Evolutionary conservation across 2,888 invertebrate species (phyloP), one percentile per base, ranked within the genome.

Genomic region (Oconnorella tubifera): DNA sequence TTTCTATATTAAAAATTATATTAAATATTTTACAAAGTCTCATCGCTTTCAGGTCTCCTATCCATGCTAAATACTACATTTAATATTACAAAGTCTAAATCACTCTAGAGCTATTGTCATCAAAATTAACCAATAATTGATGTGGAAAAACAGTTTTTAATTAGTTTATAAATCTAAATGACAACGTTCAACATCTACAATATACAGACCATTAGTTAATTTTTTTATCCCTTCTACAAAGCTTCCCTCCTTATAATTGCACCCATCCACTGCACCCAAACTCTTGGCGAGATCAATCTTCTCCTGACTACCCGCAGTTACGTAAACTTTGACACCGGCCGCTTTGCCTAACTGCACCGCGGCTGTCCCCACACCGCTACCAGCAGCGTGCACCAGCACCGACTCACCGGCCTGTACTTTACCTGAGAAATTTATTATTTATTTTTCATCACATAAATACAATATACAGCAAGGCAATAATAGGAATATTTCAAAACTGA

Each of bases 291-390:
- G 72, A 23, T 76, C 69, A 14, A 80, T 71, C 68, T 83, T 83
- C 23, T 72, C 71, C 27, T 74, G 70, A 6, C 77, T 73, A 2
- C 83, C 83, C 28, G 80, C 82, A 23, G 82, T 83, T 2, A 78
- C 76, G 53, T 77, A 71, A 1, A 78, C 71, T 2, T 62, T 72
- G 55, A 76, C 78, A 2, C 75, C 75, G 23, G 75, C 77, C 33
- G 76, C 68, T 27, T 69, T 57, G n/a, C 71, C 74, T 40, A 83
- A 71, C 73, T 83, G 82, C 31, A 78, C 72, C 19, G 81, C 81
- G 19, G 83, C 82, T 6, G 81, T 80, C 6, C 82, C 83, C 25
- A 83, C 82, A 2, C 83, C 83, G 72, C 82, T 82, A 2, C 76
- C 81, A 2, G 80, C 82, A 32, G 80, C 82, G 66, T 83, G 82